Evolutionary conservation across 2,113 vertebrate genomes (phyloP), one percentile per base, ranked within the genome.

Genomic region (Corythornis cristatus): DNA sequence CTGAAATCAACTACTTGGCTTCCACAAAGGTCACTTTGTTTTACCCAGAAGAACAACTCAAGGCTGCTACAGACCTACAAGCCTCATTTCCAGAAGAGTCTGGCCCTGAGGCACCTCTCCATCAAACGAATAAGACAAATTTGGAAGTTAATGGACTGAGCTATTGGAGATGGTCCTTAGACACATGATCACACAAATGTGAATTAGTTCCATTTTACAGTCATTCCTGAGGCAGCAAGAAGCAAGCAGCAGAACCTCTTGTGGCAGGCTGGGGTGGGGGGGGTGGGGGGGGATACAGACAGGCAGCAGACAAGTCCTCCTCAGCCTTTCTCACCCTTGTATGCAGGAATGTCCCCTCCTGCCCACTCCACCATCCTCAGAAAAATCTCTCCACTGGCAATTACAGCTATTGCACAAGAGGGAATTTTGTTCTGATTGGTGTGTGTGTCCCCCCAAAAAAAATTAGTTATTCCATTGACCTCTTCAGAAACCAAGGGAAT

Each of bases 391-490:
- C 64, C 58, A 2, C 15, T 6, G 22, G n/a, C 72, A 57, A 3
- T 2, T 4, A 6, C 29, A 58, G 61, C 9, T 7, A 6, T 1
- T 6, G 23, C 43, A 20, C 0, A 1, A 46, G 33, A 50, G 35
- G 20, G 17, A 54, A 9, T 60, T 33, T 45, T 15, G 35, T 72
- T 54, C 50, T 0, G 0, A 7, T 5, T 14, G 18, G 33, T 8
- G 43, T 16, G 21, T 25, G n/a, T 6, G 33, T 33, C 48, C 14
- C 3, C 51, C 35, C 23, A 8, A 28, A 23, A 23, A 82, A 37
- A 13, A 4, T 6, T 0, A 71, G 6, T 35, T 73, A 9, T 19
- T 66, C 50, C 79, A 19, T 4, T 35, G 8, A 15, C 3, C 28
- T 17, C 50, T 11, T 20, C 68, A 67, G 61, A 64, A 56, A 35